These are phyloP conservation scores for Chaetura pelagica DNA, from an alignment of 2,113 vertebrate genomes.

Conservation along the genomic window DNA sequence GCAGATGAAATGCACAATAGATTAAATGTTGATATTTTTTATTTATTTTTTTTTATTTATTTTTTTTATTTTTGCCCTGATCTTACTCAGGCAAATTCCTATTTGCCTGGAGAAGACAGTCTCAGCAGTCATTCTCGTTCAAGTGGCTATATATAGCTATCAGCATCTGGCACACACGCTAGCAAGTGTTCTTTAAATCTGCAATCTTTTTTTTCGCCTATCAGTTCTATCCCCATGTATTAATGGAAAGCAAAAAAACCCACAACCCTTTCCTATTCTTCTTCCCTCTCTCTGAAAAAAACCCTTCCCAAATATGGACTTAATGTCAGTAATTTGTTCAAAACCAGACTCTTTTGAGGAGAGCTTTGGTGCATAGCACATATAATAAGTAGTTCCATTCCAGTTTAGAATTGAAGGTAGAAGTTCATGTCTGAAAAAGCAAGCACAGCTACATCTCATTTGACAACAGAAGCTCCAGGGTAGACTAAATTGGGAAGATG, in stretches of 20 bases:
- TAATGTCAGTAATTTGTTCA: background rate
- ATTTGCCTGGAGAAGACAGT: background rate
- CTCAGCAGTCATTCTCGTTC: background rate
- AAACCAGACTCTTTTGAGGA: background rate
- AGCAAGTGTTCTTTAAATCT: conserved; percentile 22
- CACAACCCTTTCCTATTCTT: background rate
- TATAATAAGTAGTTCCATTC: background rate
- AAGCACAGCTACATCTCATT: background rate
- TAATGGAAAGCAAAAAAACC: background rate
- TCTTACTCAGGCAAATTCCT: conserved; percentile 13
- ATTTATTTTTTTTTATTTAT: no score
- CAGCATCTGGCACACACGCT: background rate
- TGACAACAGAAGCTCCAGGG: background rate
- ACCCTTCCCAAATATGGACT: background rate
- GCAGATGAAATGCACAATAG: background rate
- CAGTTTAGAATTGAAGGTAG: background rate
- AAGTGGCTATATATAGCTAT: conserved; percentile 36
- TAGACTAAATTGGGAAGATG: background rate
- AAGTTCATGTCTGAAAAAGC: background rate
- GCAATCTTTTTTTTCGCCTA: background rate
- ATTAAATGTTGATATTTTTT: background rate
- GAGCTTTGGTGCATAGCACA: background rate
- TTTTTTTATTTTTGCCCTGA: background rate
- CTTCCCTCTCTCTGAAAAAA: background rate
- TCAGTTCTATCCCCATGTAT: background rate